Evolutionary conservation across 2,113 vertebrate species (phyloP).

Genomic region (Procavia capensis): DNA sequence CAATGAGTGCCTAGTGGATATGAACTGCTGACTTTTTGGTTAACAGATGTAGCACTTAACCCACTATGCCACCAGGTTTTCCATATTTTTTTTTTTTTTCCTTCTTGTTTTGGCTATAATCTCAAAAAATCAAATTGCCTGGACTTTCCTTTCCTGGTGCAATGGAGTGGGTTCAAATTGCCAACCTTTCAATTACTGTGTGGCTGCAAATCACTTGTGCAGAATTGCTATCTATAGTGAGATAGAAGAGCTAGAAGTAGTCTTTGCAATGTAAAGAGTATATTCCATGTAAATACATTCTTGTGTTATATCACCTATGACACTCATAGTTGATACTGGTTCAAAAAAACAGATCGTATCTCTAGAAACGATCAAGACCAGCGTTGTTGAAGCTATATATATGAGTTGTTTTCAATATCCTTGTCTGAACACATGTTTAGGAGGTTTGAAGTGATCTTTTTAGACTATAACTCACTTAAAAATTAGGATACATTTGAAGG

Average conservation of each 20-base stretch:
- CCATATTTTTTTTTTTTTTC: no score
- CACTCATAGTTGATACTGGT: not conserved
- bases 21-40: no score
- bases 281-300: slow-evolving; percentile 35
- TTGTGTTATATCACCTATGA: slow-evolving; percentile 31
- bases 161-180: no score
- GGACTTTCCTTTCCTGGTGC: no score
- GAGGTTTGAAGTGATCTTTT: not conserved
- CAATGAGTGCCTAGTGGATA: no score
- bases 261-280: slow-evolving; percentile 36
- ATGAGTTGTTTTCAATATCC: not conserved
- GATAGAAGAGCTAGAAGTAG: slow-evolving; percentile 2
- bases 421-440: not conserved
- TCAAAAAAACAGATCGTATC: slow-evolving; percentile 45
- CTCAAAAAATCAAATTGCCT: no score
- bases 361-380: slow-evolving; percentile 12
- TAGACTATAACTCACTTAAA: not conserved
- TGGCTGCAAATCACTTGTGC: no score
- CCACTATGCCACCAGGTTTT: no score
- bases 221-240: slow-evolving; percentile 5
- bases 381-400: not conserved
- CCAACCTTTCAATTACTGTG: no score
- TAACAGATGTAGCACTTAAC: no score
- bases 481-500: slow-evolving; percentile 48
- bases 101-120: no score